Percentiles rank a stretch among this genome's conserved stretches.
Conservation (phyloP, 1,140 invertebrate species). For the Ruditapes philippinarum region DNA sequence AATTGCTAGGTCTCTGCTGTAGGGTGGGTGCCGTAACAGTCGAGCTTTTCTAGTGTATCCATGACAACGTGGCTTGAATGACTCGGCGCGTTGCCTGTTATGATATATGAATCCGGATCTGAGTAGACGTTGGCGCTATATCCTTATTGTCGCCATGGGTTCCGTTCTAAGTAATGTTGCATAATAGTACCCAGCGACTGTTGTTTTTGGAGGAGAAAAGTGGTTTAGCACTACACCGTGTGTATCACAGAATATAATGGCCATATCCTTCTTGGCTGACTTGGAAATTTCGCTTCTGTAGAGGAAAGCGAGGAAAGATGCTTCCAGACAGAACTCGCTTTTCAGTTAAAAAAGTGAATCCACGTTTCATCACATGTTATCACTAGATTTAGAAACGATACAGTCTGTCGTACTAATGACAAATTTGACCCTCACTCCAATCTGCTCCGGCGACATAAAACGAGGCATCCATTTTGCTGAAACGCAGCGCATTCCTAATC, state of each 20-base stretch:
- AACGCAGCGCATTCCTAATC: too few species aligned
- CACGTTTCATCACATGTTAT: too few species aligned
- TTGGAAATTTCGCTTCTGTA: conserved; percentile 18
- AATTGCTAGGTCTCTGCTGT: neutral
- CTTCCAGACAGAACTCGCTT: neutral
- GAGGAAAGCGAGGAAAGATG: too few species aligned
- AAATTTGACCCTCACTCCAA: neutral
- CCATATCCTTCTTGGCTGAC: neutral
- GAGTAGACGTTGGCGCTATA: neutral
- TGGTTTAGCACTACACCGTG: too few species aligned
- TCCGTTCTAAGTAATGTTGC: too few species aligned
- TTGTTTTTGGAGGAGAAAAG: conserved; percentile 15
- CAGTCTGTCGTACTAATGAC: neutral
- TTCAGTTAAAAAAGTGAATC: neutral
- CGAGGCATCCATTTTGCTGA: too few species aligned
- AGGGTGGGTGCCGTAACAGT: neutral
- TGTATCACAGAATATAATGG: too few species aligned
- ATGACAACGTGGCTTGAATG: too few species aligned
- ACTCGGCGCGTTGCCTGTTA: neutral
- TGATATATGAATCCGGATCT: neutral
- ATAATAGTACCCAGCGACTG: conserved; percentile 8
- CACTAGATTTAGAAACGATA: neutral
- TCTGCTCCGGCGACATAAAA: neutral
- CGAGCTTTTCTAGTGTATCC: neutral
- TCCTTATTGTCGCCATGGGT: too few species aligned